phyloP scores from a whole-genome alignment of 2,113 vertebrate species.

The Nerophis ophidion region DNA sequence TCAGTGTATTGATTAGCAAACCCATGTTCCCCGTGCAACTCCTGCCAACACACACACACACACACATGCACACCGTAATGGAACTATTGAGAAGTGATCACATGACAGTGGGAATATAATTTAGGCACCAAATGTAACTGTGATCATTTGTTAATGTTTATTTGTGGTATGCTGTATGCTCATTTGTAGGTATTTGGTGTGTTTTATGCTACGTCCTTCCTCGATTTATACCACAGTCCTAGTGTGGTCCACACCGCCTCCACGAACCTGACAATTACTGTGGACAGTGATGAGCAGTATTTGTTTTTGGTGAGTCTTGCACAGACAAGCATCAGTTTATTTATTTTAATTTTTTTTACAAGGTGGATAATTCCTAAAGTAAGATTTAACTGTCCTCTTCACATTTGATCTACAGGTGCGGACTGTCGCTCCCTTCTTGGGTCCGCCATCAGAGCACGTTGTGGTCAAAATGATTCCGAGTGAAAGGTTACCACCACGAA shows the following conservation, averaged over 20 bases:
- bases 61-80: too few species aligned
- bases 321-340: not conserved
- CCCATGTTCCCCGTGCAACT: too few species aligned
- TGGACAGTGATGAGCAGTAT: slow-evolving; percentile 87
- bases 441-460: slow-evolving; percentile 82
- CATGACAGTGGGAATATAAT: too few species aligned
- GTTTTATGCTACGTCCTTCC: slow-evolving; percentile 92
- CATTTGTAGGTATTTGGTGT: slow-evolving; percentile 78
- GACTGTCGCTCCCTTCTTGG: slow-evolving; percentile 80
- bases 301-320: slow-evolving; percentile 83
- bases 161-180: not conserved
- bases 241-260: slow-evolving; percentile 62
- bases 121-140: too few species aligned
- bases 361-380: not conserved
- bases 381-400: not conserved
- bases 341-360: not conserved
- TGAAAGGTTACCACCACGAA: slow-evolving; percentile 89
- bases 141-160: not conserved
- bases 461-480: slow-evolving; percentile 95
- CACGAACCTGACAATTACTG: slow-evolving; percentile 75
- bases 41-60: too few species aligned
- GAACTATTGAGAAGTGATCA: too few species aligned
- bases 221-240: slow-evolving; percentile 86
- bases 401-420: slow-evolving; percentile 74
- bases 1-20: too few species aligned